Evolutionary conservation across 2,797 vertebrate species (phyloP), one percentile per base, ranked within the genome.

Genomic region (Muscicapa striata): DNA sequence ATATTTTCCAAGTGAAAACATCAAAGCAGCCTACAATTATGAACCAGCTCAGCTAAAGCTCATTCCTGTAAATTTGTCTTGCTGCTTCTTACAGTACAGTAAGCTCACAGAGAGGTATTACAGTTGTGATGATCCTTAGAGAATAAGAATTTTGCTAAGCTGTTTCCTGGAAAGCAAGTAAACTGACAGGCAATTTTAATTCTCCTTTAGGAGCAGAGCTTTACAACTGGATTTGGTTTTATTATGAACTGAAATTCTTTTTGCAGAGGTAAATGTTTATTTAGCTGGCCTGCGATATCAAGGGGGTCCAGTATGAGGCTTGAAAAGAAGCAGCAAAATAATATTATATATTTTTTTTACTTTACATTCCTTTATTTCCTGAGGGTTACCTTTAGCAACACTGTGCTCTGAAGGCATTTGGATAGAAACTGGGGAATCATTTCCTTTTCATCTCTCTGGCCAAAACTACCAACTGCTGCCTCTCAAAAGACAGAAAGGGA

Each of bases 81-180:
- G 77, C 51, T 77, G 13, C 17, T 83, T 63, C 76, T 86, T 59
- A 62, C 24, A 82, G 70, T 18, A 63, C 68, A 93, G 57, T 67
- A 63, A 70, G 45, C 61, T 95, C 73, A 80, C 22, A 91, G 46
- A 75, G 49, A 84, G 55, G 21, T 73, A 54, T 87, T 79, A 79
- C 32, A 38, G 43, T 66, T 66, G 43, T 76, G 55, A 93, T 72
- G 79, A 81, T 66, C 75, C 30, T 84, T 43, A 46, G 34, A 82
- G 59, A 90, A 57, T 17, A 82, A 38, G 82, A 68, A 72, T 87
- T 84, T 89, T 84, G 46, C 67, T 84, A 61, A 93, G 70, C 73
- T 67, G 11, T 69, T 93, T 87, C 69, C 54, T 92, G 67, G 57
- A 94, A 92, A 92, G 70, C 67, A 87, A 75, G 34, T 61, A 63